Percentiles rank a stretch among this genome's conserved stretches.
Conservation (phyloP, 2,888 invertebrate species). For the Cheilosia grossa region DNA sequence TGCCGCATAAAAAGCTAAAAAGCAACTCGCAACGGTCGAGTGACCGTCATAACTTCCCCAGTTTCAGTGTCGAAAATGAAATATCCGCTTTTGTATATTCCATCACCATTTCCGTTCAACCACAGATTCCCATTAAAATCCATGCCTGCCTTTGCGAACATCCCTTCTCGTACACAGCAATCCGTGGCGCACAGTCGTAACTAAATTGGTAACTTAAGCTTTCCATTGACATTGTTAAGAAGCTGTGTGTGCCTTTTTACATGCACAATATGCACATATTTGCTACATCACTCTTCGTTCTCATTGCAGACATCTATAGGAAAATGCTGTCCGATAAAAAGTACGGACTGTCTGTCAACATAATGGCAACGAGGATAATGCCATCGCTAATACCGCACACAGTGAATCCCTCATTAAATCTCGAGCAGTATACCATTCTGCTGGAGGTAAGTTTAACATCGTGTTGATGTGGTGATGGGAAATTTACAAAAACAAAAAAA, state of each 20-base stretch:
- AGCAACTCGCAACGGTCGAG: neutral
- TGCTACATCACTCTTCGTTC: neutral
- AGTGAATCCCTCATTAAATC: conserved; percentile 92
- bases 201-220: conserved; percentile 6
- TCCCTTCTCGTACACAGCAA: neutral
- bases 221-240: conserved; percentile 26
- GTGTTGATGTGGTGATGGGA: neutral
- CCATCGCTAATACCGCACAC: conserved; percentile 96
- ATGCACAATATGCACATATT: neutral
- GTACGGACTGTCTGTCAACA: conserved; percentile 93
- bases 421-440: conserved; percentile 91
- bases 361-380: conserved; percentile 97
- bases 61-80: conserved; percentile 34
- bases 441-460: conserved; percentile 84
- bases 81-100: conserved; percentile 40
- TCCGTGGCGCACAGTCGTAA: neutral
- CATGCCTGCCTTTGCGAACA: neutral
- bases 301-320: conserved; percentile 90
- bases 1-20: neutral
- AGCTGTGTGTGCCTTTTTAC: neutral
- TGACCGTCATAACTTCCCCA: conserved; percentile 8
- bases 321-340: conserved; percentile 95
- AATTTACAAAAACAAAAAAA: neutral
- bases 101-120: neutral
- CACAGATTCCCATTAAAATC: conserved; percentile 45